Conservation (phyloP, 2,888 invertebrate genomes). For the Deilephila elpenor region DNA sequence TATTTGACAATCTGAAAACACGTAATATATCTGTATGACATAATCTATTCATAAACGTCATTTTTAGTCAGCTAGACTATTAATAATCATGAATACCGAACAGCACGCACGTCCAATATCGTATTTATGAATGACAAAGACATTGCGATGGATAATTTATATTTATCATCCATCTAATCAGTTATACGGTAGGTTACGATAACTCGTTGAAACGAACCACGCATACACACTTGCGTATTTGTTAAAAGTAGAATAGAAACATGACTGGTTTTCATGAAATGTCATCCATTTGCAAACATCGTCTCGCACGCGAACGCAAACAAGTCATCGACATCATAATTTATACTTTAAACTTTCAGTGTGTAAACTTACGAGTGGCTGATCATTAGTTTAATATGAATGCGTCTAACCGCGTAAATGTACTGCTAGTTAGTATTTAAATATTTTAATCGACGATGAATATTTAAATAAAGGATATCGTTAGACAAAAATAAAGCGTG, state of each 20-base stretch:
- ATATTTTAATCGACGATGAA: background rate
- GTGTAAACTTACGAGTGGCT: background rate
- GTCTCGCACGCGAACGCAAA: conserved; percentile 58
- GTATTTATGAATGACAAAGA: conserved; percentile 29
- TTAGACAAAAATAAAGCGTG: conserved; percentile 9
- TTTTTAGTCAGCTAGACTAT: conserved; percentile 56
- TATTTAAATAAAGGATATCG: background rate
- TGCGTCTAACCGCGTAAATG: background rate
- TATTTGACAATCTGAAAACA: conserved; percentile 21
- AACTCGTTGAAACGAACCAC: conserved; percentile 14
- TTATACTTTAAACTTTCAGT: conserved; percentile 26
- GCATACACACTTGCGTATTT: conserved; percentile 17
- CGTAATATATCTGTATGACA: conserved; percentile 29
- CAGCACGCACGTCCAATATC: conserved; percentile 28
- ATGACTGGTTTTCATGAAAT: conserved; percentile 68
- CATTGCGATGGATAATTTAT: conserved; percentile 29
- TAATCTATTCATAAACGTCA: conserved; percentile 54
- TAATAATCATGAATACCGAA: conserved; percentile 48
- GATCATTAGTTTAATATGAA: background rate
- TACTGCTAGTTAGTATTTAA: background rate
- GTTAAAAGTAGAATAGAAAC: conserved; percentile 50
- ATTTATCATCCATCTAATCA: conserved; percentile 27
- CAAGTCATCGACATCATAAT: conserved; percentile 39
- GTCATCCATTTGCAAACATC: conserved; percentile 59
- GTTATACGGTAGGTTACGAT: conserved; percentile 23